phyloP scores from a whole-genome alignment of 2,888 invertebrate genomes.

The Carpatolechia fugitivella region DNA sequence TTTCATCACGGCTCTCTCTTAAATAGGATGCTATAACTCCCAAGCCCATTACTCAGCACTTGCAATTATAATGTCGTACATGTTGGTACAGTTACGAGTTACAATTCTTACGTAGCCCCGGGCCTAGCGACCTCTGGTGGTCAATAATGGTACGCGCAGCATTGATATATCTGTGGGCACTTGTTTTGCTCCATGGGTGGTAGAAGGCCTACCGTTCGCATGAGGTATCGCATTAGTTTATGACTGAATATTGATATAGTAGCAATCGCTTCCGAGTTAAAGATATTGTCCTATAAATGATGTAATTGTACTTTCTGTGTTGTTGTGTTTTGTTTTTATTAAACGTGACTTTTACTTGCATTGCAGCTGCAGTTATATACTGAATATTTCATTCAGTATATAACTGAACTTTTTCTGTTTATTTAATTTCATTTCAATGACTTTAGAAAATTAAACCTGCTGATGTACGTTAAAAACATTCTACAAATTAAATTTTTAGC shows the following conservation, averaged over 20 bases:
- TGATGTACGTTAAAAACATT: too few relatives aligned
- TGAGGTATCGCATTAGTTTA: neutral
- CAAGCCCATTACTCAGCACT: conserved; percentile 25
- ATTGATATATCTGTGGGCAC: conserved; percentile 22
- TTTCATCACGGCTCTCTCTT: neutral
- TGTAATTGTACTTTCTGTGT: conserved; percentile 18
- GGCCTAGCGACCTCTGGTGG: conserved; percentile 22
- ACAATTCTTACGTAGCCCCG: conserved; percentile 1
- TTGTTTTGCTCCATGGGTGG: conserved; percentile 27
- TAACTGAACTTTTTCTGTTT: too few relatives aligned
- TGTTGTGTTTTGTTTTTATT: neutral
- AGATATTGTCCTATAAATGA: neutral
- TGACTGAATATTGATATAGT: conserved; percentile 1
- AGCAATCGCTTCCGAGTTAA: conserved; percentile 10
- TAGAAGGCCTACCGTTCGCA: conserved; percentile 14
- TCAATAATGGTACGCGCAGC: conserved; percentile 26
- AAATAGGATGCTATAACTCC: conserved; percentile 18
- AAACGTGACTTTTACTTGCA: too few relatives aligned
- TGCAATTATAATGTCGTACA: conserved; percentile 41
- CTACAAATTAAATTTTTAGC: too few relatives aligned
- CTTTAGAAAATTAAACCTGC: too few relatives aligned
- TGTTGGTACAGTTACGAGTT: conserved; percentile 34
- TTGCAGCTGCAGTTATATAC: too few relatives aligned
- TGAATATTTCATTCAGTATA: too few relatives aligned
- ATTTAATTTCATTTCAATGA: too few relatives aligned